phyloP scores from a whole-genome alignment of 1,140 invertebrate species.

The Pteromalus puparum region DNA sequence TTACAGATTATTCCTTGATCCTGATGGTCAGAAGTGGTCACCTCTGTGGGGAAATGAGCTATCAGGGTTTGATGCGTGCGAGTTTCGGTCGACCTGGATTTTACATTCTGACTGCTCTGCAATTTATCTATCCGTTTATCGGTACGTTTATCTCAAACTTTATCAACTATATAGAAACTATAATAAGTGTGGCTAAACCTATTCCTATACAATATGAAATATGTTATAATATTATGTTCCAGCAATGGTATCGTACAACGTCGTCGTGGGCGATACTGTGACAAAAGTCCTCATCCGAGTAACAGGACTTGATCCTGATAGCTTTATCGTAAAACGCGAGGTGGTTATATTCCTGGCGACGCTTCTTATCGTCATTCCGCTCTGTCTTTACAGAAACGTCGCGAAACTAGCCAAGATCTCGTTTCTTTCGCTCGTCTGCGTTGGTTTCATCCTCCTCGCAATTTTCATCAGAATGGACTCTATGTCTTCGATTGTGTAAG shows the following conservation, averaged over 20 bases:
- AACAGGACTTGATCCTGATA: constrained; percentile 75
- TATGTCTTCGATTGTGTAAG: constrained; percentile 79
- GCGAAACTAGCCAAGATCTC: constrained; percentile 87
- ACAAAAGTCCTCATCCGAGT: constrained; percentile 88
- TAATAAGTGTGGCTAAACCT: no score
- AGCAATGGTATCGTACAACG: constrained; percentile 95
- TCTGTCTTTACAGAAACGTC: constrained; percentile 89
- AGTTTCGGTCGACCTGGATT: constrained; percentile 89
- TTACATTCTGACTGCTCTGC: constrained; percentile 85
- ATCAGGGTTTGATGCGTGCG: constrained; percentile 89
- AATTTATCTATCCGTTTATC: constrained; percentile 92
- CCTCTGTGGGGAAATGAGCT: constrained; percentile 87
- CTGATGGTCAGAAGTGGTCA: constrained; percentile 88
- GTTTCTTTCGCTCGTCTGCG: constrained; percentile 86
- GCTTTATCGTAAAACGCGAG: constrained; percentile 81
- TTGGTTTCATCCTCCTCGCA: constrained; percentile 84
- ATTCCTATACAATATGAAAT: no score
- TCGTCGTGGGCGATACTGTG: constrained; percentile 92
- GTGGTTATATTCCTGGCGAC: constrained; percentile 87
- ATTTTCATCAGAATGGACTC: constrained; percentile 81
- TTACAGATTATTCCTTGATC: constrained; percentile 91
- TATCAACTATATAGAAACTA: no score
- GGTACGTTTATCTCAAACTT: no score
- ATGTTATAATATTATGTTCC: constrained; percentile 55
- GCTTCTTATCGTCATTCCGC: constrained; percentile 85